A percentile compares a stretch with the other conserved stretches of the same genome.
Conservation (phyloP, 2,113 vertebrate species). For the Recurvirostra avosetta region DNA sequence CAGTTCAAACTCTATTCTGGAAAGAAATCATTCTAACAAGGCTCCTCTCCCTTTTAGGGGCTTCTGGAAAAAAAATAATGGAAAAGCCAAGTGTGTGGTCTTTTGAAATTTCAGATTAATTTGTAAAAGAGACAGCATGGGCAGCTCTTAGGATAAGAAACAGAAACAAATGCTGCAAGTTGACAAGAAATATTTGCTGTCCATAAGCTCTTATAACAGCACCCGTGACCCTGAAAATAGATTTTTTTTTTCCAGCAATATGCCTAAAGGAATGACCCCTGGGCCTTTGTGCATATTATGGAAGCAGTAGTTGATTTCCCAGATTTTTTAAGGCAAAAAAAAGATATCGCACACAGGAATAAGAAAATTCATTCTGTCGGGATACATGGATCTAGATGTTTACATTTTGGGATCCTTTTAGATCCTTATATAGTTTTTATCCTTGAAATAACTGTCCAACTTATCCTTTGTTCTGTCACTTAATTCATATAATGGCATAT, state of each 20-base stretch:
- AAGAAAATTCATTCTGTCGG: not conserved
- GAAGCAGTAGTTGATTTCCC: not conserved
- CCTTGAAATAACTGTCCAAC: not conserved
- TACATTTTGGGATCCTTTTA: not conserved
- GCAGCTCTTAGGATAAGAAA: constrained; percentile 62
- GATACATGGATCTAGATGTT: not conserved
- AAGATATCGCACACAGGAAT: not conserved
- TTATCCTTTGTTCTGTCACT: not conserved
- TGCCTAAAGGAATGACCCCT: not conserved
- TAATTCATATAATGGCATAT: not conserved
- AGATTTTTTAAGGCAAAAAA: not conserved
- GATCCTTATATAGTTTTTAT: not conserved
- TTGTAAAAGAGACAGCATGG: constrained; percentile 59
- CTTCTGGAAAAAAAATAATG: constrained; percentile 56
- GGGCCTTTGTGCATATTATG: not conserved
- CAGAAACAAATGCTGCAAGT: constrained; percentile 54
- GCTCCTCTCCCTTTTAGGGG: constrained; percentile 56
- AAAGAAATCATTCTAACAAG: constrained; percentile 59
- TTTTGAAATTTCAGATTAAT: constrained; percentile 69
- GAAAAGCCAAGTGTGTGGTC: constrained; percentile 74
- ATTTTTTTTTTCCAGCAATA: not conserved
- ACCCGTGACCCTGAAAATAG: not conserved
- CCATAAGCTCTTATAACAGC: not conserved
- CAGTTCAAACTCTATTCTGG: constrained; percentile 65
- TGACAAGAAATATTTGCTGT: constrained; percentile 71